phyloP scores from a whole-genome alignment of 2,113 vertebrate genomes.

The Galeopterus variegatus region DNA sequence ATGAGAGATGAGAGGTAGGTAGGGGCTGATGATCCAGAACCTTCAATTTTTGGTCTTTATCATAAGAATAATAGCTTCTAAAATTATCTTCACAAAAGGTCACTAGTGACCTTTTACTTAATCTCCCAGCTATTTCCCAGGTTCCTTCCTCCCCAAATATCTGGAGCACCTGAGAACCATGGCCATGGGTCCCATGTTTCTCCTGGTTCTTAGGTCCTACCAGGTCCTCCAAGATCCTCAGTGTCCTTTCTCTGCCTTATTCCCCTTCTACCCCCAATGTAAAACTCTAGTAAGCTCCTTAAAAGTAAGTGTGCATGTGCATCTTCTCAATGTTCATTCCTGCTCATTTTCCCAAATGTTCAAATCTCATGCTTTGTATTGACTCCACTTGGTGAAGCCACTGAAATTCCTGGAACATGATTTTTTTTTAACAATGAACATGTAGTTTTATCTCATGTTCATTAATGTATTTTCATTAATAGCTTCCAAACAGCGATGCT shows the following conservation, averaged over 20 bases:
- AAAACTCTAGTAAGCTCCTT: background rate
- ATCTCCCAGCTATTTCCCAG: background rate
- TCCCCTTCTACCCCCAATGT: background rate
- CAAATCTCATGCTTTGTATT: background rate
- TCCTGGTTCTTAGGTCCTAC: background rate
- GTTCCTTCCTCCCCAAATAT: background rate
- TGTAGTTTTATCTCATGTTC: background rate
- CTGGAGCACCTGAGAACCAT: background rate
- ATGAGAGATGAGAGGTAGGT: background rate
- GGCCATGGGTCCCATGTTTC: background rate
- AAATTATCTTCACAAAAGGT: slow-evolving; percentile 15
- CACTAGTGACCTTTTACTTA: background rate
- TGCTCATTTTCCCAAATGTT: slow-evolving; percentile 45
- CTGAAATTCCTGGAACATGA: background rate
- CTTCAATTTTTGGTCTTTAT: background rate
- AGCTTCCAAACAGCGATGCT: background rate
- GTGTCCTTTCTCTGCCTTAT: background rate
- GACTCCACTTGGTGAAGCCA: background rate
- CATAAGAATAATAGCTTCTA: background rate
- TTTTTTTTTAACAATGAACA: background rate
- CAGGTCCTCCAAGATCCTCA: background rate
- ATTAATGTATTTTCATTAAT: background rate
- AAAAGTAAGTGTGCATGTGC: background rate
- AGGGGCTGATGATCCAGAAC: background rate
- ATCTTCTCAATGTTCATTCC: background rate